phyloP scores from a whole-genome alignment of 2,888 invertebrate species.

The Saturnia pavonia region DNA sequence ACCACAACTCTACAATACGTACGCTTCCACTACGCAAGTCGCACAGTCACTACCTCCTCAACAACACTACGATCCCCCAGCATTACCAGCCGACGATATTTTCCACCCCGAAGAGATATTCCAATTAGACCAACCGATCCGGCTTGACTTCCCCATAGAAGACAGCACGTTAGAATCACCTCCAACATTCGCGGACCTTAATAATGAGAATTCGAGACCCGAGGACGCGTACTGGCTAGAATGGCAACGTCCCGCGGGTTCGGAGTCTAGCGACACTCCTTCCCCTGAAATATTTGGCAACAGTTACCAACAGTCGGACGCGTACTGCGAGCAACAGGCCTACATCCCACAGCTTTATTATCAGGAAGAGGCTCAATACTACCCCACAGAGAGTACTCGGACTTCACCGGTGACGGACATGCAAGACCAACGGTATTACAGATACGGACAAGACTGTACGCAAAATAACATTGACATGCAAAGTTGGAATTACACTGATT shows the following conservation, averaged over 20 bases:
- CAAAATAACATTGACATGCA: constrained; percentile 62
- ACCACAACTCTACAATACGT: constrained; percentile 57
- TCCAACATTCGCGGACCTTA: constrained; percentile 86
- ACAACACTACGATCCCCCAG: constrained; percentile 82
- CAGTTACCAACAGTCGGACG: constrained; percentile 65
- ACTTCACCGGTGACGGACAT: constrained; percentile 61
- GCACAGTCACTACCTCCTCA: constrained; percentile 60
- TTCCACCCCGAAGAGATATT: constrained; percentile 91
- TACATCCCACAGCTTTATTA: constrained; percentile 67
- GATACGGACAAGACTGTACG: constrained; percentile 64
- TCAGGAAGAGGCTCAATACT: constrained; percentile 72
- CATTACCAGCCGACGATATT: constrained; percentile 84
- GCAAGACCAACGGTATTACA: constrained; percentile 67
- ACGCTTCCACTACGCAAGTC: constrained; percentile 52
- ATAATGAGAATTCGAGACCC: constrained; percentile 86
- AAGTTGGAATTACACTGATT: constrained; percentile 67
- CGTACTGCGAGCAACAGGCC: constrained; percentile 66
- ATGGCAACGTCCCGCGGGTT: constrained; percentile 74
- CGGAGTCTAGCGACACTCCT: constrained; percentile 79
- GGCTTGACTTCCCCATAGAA: constrained; percentile 83
- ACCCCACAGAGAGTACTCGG: constrained; percentile 60
- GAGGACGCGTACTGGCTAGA: constrained; percentile 83
- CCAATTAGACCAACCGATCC: constrained; percentile 87
- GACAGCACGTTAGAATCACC: constrained; percentile 82
- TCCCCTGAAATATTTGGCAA: constrained; percentile 79